Percentiles rank a stretch among this genome's conserved stretches.
Conservation (phyloP, 2,113 vertebrate species). For the rat (Rattus norvegicus) region DNA sequence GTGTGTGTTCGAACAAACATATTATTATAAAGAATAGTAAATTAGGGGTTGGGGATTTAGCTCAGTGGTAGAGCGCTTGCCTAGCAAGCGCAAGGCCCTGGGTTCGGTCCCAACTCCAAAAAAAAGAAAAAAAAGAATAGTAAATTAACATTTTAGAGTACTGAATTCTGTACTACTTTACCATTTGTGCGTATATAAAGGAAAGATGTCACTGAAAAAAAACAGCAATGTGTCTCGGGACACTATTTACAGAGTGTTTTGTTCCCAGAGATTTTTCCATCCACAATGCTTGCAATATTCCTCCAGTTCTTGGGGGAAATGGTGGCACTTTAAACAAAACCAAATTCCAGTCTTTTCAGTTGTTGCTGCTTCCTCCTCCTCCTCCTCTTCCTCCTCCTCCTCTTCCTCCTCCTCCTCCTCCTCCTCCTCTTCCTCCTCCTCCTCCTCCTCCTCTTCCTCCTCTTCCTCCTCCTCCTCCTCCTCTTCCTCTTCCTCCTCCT, state of each 20-base stretch:
- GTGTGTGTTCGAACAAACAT: background rate
- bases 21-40: background rate
- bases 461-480: background rate
- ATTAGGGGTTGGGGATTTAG: background rate
- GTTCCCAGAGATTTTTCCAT: background rate
- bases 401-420: background rate
- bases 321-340: background rate
- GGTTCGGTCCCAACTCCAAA: too few species aligned
- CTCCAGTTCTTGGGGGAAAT: constrained; percentile 19
- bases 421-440: background rate
- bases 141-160: background rate
- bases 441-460: background rate
- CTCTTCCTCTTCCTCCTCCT: background rate
- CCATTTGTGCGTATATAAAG: background rate
- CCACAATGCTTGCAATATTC: background rate
- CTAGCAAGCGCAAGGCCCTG: too few species aligned
- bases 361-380: background rate
- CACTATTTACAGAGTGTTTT: background rate
- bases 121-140: background rate
- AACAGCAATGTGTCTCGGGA: background rate
- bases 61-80: too few species aligned
- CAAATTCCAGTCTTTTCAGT: background rate
- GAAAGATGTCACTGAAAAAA: background rate
- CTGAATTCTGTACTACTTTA: background rate
- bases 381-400: background rate